Percentiles rank a stretch among this genome's conserved stretches.
Conservation (phyloP, 2,888 invertebrate genomes). For the Ecliptopera silaceata region DNA sequence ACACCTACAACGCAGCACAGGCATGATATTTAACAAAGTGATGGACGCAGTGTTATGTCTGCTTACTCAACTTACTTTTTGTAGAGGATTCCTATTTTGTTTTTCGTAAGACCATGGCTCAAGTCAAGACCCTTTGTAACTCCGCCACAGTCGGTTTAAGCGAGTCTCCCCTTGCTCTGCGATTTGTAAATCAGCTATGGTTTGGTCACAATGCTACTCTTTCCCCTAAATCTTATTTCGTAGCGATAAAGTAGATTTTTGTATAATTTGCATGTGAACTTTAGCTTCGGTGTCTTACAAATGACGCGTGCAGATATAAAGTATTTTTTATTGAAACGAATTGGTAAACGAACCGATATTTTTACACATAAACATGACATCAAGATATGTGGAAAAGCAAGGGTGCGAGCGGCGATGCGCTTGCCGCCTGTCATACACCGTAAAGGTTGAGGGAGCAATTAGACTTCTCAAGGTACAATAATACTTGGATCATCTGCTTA, state of each 20-base stretch:
- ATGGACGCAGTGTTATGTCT: too few species aligned
- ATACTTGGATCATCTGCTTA: too few species aligned
- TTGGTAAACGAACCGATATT: constrained; percentile 5
- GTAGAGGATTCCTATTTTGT: too few species aligned
- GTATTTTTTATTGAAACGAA: constrained; percentile 6
- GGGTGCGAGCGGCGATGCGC: not conserved
- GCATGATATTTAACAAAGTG: too few species aligned
- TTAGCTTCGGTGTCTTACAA: not conserved
- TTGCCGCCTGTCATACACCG: not conserved
- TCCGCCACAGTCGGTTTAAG: constrained; percentile 4
- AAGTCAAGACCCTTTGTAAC: not conserved
- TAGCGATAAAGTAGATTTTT: not conserved
- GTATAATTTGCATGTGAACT: not conserved
- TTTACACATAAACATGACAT: not conserved
- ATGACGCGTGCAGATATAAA: constrained; percentile 12
- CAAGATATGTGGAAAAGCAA: not conserved
- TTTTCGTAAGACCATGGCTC: too few species aligned
- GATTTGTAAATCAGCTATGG: not conserved
- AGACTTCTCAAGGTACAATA: too few species aligned
- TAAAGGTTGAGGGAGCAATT: too few species aligned
- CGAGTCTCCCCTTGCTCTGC: not conserved
- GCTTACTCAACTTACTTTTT: too few species aligned
- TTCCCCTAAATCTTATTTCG: not conserved
- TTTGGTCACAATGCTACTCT: not conserved
- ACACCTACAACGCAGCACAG: too few species aligned